Evolutionary conservation across 2,797 vertebrate species (phyloP), one percentile per base, ranked within the genome.

Genomic region (Momotus momota): DNA sequence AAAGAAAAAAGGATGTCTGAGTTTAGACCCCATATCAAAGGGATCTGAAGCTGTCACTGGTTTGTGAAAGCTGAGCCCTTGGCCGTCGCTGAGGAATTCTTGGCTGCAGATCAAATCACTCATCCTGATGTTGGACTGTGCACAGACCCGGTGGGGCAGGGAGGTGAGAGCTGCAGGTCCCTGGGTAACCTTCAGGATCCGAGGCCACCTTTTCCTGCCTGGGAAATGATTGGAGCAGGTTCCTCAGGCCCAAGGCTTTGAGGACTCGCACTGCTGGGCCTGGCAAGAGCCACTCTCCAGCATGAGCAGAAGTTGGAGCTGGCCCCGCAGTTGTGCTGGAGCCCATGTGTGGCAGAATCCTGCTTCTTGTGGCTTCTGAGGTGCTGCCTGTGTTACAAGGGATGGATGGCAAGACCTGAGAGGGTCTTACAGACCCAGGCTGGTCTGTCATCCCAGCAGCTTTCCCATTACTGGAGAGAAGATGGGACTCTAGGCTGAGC

Each of bases 281-380:
- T 57, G 64, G 40, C 15, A 6, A 22, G 23, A 27, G n/a, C 35
- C 10, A 3, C 46, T 18, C 1, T 8, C 45, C 51, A 22, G 41
- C 19, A 2, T 3, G 14, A 35, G 40, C 49, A 35, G 33, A n/a
- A 65, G 57, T 57, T 52, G 33, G 79, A 46, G 49, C 33, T 67
- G 77, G 33, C 14, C 55, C 73, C 62, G 61, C 21, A 6, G 23
- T 7, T 22, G 14, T 29, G 88, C n/a, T 43, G 73, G 48, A 41
- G 51, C 14, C 35, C 29, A 10, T 2, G 4, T 1, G 5, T 14
- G 49, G 54, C 31, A 23, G 20, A 8, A n/a, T 22, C 21, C 19
- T 1, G 0, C 21, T n/a, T 10, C 29, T 40, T 3, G 0, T 2
- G 41, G 57, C n/a, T 66, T 29, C 41, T 21, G 31, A 57, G 31